These are phyloP conservation scores for Rhamnusium bicolor DNA, from an alignment of 2,888 invertebrate genomes.

Conservation along the genomic window DNA sequence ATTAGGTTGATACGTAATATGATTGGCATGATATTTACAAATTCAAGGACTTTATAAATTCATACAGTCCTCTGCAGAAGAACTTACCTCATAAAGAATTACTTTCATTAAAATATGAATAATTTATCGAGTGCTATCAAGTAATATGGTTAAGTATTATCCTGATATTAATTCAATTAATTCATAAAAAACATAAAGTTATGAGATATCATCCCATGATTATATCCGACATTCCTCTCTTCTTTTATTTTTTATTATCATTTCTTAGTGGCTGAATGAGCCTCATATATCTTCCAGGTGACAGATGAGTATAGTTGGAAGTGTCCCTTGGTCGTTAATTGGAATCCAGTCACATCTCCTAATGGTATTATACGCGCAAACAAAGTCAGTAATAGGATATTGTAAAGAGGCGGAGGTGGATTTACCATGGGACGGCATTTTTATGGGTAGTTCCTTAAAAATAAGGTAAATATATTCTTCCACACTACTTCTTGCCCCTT, in stretches of 20 bases:
- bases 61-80: no score
- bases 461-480: background rate
- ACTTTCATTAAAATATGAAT: background rate
- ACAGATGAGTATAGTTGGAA: constrained; percentile 48
- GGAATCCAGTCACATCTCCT: constrained; percentile 48
- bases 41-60: no score
- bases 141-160: background rate
- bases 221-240: constrained; percentile 17
- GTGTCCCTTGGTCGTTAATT: constrained; percentile 46
- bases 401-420: background rate
- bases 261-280: background rate
- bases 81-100: background rate
- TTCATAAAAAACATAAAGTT: background rate
- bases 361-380: constrained; percentile 45
- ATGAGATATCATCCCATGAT: constrained; percentile 1
- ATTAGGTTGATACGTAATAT: no score
- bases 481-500: no score
- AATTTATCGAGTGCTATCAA: background rate
- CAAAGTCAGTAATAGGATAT: constrained; percentile 27
- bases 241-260: constrained; percentile 30
- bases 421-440: background rate
- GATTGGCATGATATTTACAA: no score
- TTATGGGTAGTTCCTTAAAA: background rate
- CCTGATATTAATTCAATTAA: constrained; percentile 24
- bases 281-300: constrained; percentile 47